phyloP scores from a whole-genome alignment of 2,888 invertebrate species.

The Labia minor region DNA sequence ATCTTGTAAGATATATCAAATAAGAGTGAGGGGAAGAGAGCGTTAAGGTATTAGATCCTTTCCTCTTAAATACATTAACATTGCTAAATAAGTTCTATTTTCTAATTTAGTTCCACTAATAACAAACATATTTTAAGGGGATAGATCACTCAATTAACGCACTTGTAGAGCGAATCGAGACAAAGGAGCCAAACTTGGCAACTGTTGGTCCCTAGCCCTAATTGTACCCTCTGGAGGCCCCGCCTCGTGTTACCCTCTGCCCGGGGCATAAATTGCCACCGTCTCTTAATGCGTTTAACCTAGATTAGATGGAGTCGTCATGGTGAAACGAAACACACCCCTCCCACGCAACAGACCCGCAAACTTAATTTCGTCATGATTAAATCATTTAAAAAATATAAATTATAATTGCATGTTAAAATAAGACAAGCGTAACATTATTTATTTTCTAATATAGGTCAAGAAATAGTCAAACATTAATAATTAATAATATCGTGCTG shows the following conservation, averaged over 20 bases:
- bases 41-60: no score
- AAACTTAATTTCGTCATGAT: no score
- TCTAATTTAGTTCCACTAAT: not conserved
- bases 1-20: no score
- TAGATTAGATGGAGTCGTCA: not conserved
- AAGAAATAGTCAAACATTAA: no score
- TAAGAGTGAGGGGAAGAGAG: no score
- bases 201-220: not conserved
- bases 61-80: no score
- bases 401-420: no score
- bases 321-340: not conserved
- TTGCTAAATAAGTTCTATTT: not conserved
- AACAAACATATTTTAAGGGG: constrained; percentile 1
- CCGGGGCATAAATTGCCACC: not conserved
- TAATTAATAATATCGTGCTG: no score
- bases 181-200: constrained; percentile 1
- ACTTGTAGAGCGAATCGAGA: constrained; percentile 1
- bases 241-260: not conserved
- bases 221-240: not conserved
- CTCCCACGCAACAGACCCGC: no score
- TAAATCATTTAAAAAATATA: no score
- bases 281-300: constrained; percentile 4
- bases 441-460: no score
- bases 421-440: no score
- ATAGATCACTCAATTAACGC: not conserved